phyloP scores from a whole-genome alignment of 1,140 invertebrate genomes.

The Camponotus floridanus region DNA sequence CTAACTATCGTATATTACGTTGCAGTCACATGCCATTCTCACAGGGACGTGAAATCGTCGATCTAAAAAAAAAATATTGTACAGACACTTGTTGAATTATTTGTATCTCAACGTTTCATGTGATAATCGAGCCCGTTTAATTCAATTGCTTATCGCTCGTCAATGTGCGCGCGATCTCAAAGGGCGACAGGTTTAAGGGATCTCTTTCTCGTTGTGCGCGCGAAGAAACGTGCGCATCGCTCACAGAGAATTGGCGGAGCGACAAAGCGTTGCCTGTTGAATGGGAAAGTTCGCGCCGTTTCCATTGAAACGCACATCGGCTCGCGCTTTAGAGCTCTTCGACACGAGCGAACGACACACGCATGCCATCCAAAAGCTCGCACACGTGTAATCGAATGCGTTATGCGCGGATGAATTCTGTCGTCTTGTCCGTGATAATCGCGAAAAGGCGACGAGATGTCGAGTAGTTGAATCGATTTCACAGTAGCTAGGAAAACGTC shows the following conservation, averaged over 20 bases:
- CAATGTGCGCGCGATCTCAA: conserved; percentile 35
- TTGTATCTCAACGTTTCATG: neutral
- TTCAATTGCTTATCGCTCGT: conserved; percentile 3
- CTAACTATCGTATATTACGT: too few species aligned
- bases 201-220: conserved; percentile 33
- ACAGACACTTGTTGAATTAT: neutral
- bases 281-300: conserved; percentile 14
- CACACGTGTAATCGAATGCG: conserved; percentile 1
- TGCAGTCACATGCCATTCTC: too few species aligned
- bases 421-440: neutral
- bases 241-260: conserved; percentile 27
- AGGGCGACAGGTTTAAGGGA: conserved; percentile 31
- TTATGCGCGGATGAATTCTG: neutral
- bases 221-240: conserved; percentile 20
- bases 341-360: conserved; percentile 19
- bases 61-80: too few species aligned
- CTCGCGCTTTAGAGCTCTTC: conserved; percentile 34
- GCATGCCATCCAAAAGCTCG: conserved; percentile 23
- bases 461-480: neutral
- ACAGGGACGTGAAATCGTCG: too few species aligned
- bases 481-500: neutral
- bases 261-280: conserved; percentile 26
- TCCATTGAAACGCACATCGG: conserved; percentile 16
- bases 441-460: neutral
- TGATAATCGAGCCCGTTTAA: conserved; percentile 4